A percentile compares a stretch with the other conserved stretches of the same genome.
Conservation (phyloP, 2,797 vertebrate genomes). For the Stomatorhinus walkeri region DNA sequence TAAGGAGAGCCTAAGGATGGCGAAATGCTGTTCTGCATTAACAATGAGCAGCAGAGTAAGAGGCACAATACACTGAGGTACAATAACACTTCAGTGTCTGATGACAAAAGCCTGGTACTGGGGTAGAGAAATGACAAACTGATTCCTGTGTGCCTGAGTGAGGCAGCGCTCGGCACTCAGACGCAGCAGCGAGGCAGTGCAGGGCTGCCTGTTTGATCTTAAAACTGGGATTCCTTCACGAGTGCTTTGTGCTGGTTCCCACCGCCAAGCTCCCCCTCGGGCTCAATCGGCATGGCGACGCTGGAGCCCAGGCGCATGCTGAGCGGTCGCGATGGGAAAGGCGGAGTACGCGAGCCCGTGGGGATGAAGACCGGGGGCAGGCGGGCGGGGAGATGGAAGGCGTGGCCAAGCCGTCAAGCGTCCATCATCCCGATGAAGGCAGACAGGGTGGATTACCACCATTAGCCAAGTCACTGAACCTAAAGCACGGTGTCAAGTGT, state of each 20-base stretch:
- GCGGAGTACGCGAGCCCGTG: slow-evolving; percentile 18
- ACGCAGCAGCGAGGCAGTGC: background rate
- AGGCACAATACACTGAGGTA: background rate
- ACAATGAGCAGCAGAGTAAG: background rate
- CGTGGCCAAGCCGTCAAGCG: slow-evolving; percentile 9
- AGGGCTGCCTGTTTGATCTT: slow-evolving; percentile 11
- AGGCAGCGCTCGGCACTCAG: background rate
- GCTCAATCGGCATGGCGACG: slow-evolving; percentile 34
- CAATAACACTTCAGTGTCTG: background rate
- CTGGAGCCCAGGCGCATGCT: background rate
- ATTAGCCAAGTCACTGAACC: background rate
- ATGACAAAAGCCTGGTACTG: background rate
- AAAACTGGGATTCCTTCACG: slow-evolving; percentile 15
- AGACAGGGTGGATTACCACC: slow-evolving; percentile 21
- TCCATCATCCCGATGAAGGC: slow-evolving; percentile 27
- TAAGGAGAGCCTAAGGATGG: slow-evolving; percentile 18
- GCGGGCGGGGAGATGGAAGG: background rate
- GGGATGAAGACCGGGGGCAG: slow-evolving; percentile 32
- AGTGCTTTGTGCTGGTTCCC: slow-evolving; percentile 21
- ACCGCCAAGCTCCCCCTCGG: slow-evolving; percentile 5
- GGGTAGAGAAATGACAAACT: background rate
- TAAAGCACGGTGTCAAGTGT: background rate
- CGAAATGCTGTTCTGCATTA: background rate
- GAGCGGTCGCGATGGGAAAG: background rate
- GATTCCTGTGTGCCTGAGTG: background rate